Evolutionary conservation across 2,113 vertebrate species (phyloP).

Genomic region (Melanostigma gelatinosum): DNA sequence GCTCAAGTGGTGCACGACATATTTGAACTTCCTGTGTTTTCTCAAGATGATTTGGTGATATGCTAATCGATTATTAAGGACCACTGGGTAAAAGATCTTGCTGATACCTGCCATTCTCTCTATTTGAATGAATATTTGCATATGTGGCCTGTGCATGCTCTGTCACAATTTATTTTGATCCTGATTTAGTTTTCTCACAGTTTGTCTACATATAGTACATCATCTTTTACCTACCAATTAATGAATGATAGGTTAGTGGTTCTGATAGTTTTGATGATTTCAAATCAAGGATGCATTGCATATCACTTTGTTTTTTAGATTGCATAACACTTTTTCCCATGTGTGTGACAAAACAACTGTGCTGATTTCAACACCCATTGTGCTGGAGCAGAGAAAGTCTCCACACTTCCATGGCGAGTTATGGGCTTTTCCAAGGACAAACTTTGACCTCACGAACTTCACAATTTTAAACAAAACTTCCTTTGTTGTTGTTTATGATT

Average conservation of each 20-base stretch:
- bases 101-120: not conserved
- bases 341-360: constrained; percentile 29
- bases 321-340: constrained; percentile 28
- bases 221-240: not conserved
- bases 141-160: constrained; percentile 2
- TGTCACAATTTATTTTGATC: not conserved
- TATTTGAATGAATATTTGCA: not conserved
- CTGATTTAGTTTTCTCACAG: too few relatives aligned
- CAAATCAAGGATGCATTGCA: constrained; percentile 9
- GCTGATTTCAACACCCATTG: constrained; percentile 41
- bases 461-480: constrained; percentile 57
- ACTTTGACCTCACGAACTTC: constrained; percentile 55
- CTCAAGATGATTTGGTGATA: constrained; percentile 19
- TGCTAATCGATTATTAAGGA: constrained; percentile 10
- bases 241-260: not conserved
- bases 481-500: constrained; percentile 76
- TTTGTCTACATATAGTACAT: not conserved
- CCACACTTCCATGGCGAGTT: constrained; percentile 25
- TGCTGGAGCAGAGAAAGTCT: constrained; percentile 26
- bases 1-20: not conserved
- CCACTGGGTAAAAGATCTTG: not conserved
- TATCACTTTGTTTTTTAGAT: constrained; percentile 16
- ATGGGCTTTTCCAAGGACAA: constrained; percentile 41
- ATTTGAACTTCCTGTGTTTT: constrained; percentile 38
- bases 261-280: constrained; percentile 17